A percentile compares a stretch with the other conserved stretches of the same genome.
Evolutionary conservation across 1,140 invertebrate species (phyloP).

Genomic region (Drosophila pseudoananassae): DNA sequence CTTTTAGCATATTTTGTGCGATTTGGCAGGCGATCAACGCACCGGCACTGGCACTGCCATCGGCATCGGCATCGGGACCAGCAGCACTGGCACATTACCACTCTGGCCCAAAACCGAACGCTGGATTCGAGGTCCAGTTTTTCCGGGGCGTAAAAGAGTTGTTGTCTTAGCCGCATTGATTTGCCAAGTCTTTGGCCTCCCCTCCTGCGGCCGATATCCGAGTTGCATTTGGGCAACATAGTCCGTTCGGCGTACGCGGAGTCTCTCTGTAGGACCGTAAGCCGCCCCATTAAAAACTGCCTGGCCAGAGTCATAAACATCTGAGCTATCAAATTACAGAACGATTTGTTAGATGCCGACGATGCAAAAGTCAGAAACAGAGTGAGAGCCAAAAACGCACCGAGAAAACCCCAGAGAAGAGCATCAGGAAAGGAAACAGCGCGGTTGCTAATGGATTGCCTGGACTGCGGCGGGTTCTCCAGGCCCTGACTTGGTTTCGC

Average conservation of each 20-base stretch:
- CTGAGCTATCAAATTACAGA: constrained; percentile 83
- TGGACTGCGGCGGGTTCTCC: constrained; percentile 28
- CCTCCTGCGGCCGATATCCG: constrained; percentile 23
- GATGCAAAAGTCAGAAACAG: constrained; percentile 47
- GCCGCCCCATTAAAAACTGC: constrained; percentile 76
- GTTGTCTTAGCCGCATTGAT: constrained; percentile 36
- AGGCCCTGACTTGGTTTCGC: constrained; percentile 55
- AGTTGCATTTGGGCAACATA: constrained; percentile 46
- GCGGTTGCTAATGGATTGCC: constrained; percentile 59
- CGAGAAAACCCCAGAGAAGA: constrained; percentile 24
- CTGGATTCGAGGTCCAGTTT: constrained; percentile 42
- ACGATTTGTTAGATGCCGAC: constrained; percentile 81
- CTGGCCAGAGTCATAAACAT: constrained; percentile 78
- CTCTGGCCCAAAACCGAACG: constrained; percentile 24
- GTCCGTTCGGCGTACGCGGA: constrained; percentile 6
- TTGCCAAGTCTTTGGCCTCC: neutral
- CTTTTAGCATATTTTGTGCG: constrained; percentile 83
- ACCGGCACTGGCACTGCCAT: constrained; percentile 26
- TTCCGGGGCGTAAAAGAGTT: constrained; percentile 53
- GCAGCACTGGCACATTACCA: constrained; percentile 14
- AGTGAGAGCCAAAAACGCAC: constrained; percentile 17
- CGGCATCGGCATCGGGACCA: no score
- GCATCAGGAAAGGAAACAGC: constrained; percentile 41
- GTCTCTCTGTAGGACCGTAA: constrained; percentile 33
- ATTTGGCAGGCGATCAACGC: constrained; percentile 72